Base-by-base conservation (phyloP, 1,140 invertebrate genomes). In the Hypsibius dujardini region DNA sequence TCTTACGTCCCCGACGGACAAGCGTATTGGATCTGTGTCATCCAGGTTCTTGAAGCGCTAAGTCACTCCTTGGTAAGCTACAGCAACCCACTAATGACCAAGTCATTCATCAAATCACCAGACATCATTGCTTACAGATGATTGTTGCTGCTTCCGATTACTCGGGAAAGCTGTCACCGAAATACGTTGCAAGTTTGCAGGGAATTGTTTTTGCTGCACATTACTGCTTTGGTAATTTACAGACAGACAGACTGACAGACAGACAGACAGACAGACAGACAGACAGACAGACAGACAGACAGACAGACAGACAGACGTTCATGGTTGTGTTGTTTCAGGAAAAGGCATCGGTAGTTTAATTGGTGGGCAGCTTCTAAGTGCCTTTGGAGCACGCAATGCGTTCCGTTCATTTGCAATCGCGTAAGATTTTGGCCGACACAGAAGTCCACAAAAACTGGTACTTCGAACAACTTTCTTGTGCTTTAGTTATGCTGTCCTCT, bases 1-100 rank as follows among this genome's bases (percentile, higher is more conserved):
- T 67, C 62, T 67, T 67, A 15, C 62, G 42, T 67, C 42, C 62
- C 62, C 3, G 62, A 7, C 42, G 62, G 62, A 45, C 62, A 67
- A 67, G 62, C 12, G 12, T 67, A 42, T 45, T 67, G 42, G 12
- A 42, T 67, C 3, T 12, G 7, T 7, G 12, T 45, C 62, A 7
- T 67, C 3, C 62, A 67, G 42, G 45, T 67, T 7, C 42, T 67
- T 42, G 62, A 67, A 15, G 62, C 12, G 12, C 3, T 67, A 7
- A 15, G 12, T 3, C 62, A 67, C 45, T 12, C 62, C 45, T 45
- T 67, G 62, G 62, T 67, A 67, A 56, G 50, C 50, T 56, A n/a
- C 7, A 0, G 7, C 7, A 12, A 56, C 50, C 50, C 7, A 12
- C 7, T 56, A 56, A 56, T 12, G 50, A 56, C 50, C n/a, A 56